Evolutionary conservation across 1,140 invertebrate genomes (phyloP).

Genomic region (Drosophila cardini): DNA sequence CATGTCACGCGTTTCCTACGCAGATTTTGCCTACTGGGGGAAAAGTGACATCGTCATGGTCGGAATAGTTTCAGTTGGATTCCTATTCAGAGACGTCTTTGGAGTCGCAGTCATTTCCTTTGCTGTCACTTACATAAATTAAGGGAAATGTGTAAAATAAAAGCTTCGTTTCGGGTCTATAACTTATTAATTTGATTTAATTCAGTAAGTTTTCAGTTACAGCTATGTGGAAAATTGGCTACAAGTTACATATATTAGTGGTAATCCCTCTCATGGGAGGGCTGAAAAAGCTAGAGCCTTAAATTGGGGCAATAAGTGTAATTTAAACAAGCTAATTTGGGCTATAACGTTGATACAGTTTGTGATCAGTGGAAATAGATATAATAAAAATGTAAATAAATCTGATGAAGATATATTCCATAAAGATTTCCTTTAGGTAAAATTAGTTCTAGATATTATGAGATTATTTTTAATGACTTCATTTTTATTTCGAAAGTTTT

Average conservation of each 20-base stretch:
- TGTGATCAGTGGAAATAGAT: neutral
- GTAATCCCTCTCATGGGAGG: neutral
- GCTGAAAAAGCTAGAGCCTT: neutral
- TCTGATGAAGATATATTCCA: neutral
- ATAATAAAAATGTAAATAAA: too few species aligned
- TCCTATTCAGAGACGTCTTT: neutral
- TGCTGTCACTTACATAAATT: conserved; percentile 53
- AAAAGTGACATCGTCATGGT: conserved; percentile 51
- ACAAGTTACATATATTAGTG: conserved; percentile 21
- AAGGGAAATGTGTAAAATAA: conserved; percentile 58
- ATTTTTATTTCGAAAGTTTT: conserved; percentile 21
- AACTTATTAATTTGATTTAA: conserved; percentile 80
- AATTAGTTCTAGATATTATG: conserved; percentile 4
- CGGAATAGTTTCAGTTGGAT: too few species aligned
- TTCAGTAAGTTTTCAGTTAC: conserved; percentile 62
- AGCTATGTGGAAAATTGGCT: conserved; percentile 67
- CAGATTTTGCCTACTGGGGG: conserved; percentile 14
- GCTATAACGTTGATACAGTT: conserved; percentile 1
- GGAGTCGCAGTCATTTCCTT: conserved; percentile 30
- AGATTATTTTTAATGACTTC: conserved; percentile 6
- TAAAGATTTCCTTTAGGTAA: neutral
- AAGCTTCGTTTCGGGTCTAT: conserved; percentile 27
- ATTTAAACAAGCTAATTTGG: conserved; percentile 17
- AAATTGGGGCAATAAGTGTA: conserved; percentile 27
- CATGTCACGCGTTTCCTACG: conserved; percentile 31